Evolutionary conservation across 2,888 invertebrate species (phyloP).

Genomic region (Parelbella ahira): DNA sequence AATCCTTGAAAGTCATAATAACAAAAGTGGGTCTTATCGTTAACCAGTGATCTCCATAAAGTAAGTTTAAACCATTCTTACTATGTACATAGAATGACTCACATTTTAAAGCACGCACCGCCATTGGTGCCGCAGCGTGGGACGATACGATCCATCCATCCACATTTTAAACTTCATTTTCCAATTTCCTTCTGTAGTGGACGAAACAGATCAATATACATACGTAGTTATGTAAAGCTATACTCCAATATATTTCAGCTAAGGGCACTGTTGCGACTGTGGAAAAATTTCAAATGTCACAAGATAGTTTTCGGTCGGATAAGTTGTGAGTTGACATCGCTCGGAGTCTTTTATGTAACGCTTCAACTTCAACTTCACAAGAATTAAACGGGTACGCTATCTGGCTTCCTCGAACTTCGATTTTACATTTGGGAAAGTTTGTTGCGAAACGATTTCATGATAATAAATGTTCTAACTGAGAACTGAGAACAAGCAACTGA

Average conservation of each 20-base stretch:
- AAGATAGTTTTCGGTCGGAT: slow-evolving; percentile 12
- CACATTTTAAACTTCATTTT: slow-evolving; percentile 1
- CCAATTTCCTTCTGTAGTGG: slow-evolving; percentile 13
- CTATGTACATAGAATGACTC: too few species aligned
- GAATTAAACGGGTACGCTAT: slow-evolving; percentile 16
- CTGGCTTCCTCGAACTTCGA: slow-evolving; percentile 12
- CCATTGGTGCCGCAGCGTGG: too few species aligned
- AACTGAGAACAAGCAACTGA: background rate
- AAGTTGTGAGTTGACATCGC: slow-evolving; percentile 19
- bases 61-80: too few species aligned
- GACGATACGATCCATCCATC: too few species aligned
- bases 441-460: slow-evolving; percentile 7
- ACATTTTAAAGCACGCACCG: too few species aligned
- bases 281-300: slow-evolving; percentile 15
- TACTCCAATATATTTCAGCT: slow-evolving; percentile 6
- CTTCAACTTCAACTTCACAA: slow-evolving; percentile 4
- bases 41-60: too few species aligned
- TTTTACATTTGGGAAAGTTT: slow-evolving; percentile 16
- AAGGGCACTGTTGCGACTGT: slow-evolving; percentile 13
- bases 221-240: slow-evolving; percentile 10
- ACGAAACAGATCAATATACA: slow-evolving; percentile 7
- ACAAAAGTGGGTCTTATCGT: too few species aligned
- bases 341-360: slow-evolving; percentile 16
- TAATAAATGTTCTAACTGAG: slow-evolving; percentile 9
- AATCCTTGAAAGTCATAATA: too few species aligned